Base-by-base conservation (phyloP, 2,888 invertebrate genomes). In the Drosophila antonietae region DNA sequence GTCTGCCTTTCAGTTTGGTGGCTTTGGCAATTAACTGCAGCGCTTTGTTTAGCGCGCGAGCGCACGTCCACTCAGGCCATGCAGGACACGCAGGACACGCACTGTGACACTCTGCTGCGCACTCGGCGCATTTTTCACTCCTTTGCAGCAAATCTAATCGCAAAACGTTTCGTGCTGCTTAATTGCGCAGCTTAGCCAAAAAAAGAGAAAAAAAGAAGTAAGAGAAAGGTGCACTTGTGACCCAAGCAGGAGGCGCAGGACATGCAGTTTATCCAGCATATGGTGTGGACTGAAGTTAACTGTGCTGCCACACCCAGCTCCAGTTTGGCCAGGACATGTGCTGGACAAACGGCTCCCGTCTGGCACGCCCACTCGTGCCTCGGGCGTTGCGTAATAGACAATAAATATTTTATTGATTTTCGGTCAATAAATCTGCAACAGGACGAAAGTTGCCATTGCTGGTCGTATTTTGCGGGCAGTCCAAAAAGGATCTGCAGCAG, bases 11-110 rank as follows among this genome's bases (percentile, higher is more conserved):
- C 70, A 59, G 74, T 75, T 88, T 86, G 82, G 88, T 87, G 86
- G 86, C 86, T 88, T 86, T 86, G 88, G 88, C 86, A 88, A 87
- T 87, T 87, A 87, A 87, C 88, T 88, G 88, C 83, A 78, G 75
- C 62, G 86, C 78, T 62, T 86, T 78, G 80, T 75, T 65, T 3
- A 33, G 58, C 28, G 67, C 46, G 53, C 35, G 66, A 12, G 33
- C 23, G 35, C 33, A 72, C 70, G 68, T 76, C 71, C 69, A 71
- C 68, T 10, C 83, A 51, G 68, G 46, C 65, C 28, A 28, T 28
- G 28, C 28, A 28, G 68, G 46, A 67, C 23, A 23, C 23, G 23
- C 23, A 23, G 23, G 62, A 67, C 62, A 61, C 57, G 59, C 39
- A 49, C 65, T 59, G 72, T 67, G 80, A 67, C 77, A 58, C 73